Conservation (phyloP, 2,888 invertebrate species). For the Mayetiola destructor region DNA sequence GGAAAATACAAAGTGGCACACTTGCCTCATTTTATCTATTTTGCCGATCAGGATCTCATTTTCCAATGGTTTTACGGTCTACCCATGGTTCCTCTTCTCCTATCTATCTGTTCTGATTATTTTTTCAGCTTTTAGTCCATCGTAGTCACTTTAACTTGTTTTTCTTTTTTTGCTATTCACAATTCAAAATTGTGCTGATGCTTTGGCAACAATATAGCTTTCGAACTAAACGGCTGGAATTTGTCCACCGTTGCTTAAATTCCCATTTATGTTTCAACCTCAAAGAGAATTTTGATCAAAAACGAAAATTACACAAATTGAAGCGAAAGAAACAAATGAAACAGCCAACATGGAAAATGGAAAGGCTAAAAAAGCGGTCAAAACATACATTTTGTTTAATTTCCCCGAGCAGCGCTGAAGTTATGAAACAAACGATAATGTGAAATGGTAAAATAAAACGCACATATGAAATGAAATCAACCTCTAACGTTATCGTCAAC, state of each 20-base stretch:
- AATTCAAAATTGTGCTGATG: too few species aligned
- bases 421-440: too few species aligned
- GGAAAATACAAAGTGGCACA: not conserved
- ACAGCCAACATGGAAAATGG: not conserved
- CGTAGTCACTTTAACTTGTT: too few species aligned
- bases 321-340: not conserved
- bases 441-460: too few species aligned
- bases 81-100: not conserved
- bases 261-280: conserved; percentile 11
- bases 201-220: too few species aligned
- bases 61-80: too few species aligned
- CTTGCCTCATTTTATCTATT: not conserved
- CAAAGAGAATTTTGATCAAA: not conserved
- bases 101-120: not conserved
- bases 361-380: not conserved
- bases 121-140: not conserved
- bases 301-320: not conserved
- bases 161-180: too few species aligned
- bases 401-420: not conserved
- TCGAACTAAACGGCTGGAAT: too few species aligned
- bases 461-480: not conserved
- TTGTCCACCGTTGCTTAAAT: conserved; percentile 8
- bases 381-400: not conserved
- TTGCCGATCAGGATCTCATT: too few species aligned
- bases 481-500: not conserved